Percentiles rank a stretch among this genome's conserved stretches.
Conservation (phyloP, 2,888 invertebrate species). For the Philopedon plagiatum region DNA sequence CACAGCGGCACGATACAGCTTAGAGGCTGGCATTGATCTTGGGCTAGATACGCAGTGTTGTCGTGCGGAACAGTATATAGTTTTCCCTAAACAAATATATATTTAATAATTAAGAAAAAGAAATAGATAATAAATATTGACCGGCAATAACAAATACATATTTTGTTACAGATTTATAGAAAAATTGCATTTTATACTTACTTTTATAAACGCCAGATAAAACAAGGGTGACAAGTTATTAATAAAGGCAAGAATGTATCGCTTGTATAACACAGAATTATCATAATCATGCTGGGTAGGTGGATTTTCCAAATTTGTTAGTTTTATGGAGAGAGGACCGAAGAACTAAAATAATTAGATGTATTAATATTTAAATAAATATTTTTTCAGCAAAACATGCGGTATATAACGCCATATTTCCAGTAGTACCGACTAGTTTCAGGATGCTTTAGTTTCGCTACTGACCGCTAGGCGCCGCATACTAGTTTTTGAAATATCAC, state of each 20-base stretch:
- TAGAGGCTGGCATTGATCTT: constrained; percentile 68
- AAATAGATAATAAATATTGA: constrained; percentile 65
- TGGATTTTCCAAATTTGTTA: constrained; percentile 65
- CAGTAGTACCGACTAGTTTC: no score
- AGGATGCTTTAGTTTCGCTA: no score
- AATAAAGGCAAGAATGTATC: constrained; percentile 61
- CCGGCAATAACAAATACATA: no score
- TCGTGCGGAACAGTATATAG: constrained; percentile 67
- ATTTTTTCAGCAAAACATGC: background rate
- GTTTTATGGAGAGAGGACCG: constrained; percentile 56
- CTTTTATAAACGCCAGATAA: constrained; percentile 64
- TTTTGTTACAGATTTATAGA: constrained; percentile 40
- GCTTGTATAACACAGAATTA: constrained; percentile 62
- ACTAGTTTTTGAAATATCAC: no score
- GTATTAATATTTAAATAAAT: background rate
- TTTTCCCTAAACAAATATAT: constrained; percentile 65
- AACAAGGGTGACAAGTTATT: constrained; percentile 62
- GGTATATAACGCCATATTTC: no score
- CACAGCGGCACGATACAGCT: constrained; percentile 73
- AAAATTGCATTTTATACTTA: constrained; percentile 60
- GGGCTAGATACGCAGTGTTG: constrained; percentile 52
- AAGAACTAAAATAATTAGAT: constrained; percentile 56
- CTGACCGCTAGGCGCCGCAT: no score
- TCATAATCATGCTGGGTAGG: constrained; percentile 62
- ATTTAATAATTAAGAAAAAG: constrained; percentile 53